These are phyloP conservation scores for Tamias sibiricus DNA, from an alignment of 2,113 vertebrate species.

Conservation along the genomic window DNA sequence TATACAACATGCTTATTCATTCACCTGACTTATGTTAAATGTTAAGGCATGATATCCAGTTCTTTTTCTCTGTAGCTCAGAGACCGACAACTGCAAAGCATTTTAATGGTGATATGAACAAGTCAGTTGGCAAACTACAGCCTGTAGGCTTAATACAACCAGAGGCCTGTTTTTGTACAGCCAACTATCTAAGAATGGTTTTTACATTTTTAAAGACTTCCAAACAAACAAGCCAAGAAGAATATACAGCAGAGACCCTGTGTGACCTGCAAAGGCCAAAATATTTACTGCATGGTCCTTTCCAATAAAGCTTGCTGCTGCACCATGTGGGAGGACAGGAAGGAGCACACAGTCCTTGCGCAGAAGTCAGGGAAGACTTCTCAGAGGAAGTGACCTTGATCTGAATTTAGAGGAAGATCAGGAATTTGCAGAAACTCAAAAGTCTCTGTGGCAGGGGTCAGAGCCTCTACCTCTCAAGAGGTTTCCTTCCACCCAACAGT, in stretches of 20 bases:
- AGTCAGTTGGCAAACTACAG: background rate
- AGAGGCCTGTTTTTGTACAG: background rate
- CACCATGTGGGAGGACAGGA: no score
- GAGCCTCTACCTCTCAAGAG: no score
- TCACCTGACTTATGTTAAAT: background rate
- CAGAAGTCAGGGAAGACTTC: background rate
- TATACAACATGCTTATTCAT: background rate
- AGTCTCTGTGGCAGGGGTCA: fast-evolving
- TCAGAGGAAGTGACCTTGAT: background rate
- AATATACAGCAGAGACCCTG: background rate
- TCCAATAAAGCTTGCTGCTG: background rate
- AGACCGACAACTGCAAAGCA: background rate
- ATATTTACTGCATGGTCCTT: background rate
- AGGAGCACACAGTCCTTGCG: no score
- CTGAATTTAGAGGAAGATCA: background rate
- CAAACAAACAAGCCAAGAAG: background rate
- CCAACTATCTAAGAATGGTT: background rate
- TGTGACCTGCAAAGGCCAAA: background rate
- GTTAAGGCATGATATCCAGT: background rate
- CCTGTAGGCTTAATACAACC: background rate
- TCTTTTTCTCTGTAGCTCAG: background rate
- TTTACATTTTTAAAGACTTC: background rate
- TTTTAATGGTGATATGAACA: background rate
- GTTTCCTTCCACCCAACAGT: background rate
- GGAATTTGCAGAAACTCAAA: background rate